Evolutionary conservation across 2,113 vertebrate species (phyloP), one percentile per base, ranked within the genome.

Genomic region (Megalops atlanticus): DNA sequence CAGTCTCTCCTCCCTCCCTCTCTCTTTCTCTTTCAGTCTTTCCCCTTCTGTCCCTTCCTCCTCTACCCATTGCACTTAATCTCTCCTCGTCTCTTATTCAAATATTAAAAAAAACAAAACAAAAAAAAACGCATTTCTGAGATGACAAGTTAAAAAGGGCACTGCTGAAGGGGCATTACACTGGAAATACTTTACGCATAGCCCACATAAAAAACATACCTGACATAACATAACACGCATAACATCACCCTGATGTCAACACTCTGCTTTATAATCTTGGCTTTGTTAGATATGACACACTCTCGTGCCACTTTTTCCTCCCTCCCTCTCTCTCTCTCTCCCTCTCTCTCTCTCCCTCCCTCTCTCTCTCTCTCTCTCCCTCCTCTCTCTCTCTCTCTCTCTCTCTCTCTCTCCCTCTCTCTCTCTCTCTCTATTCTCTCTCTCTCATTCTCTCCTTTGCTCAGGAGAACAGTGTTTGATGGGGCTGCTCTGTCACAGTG

Each of bases 401-500:
- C 24, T 40, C n/a, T n/a, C n/a, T n/a, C n/a, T n/a, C n/a, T n/a
- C n/a, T n/a, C n/a, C n/a, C n/a, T n/a, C n/a, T n/a, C n/a, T n/a
- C n/a, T n/a, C n/a, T n/a, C n/a, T n/a, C n/a, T n/a, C n/a, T n/a
- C n/a, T n/a, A n/a, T n/a, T n/a, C n/a, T n/a, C n/a, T n/a, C n/a
- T n/a, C n/a, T n/a, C n/a, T n/a, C n/a, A n/a, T 15, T 64, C 24
- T 64, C 24, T 78, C 52, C n/a, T 6, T 15, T 21, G 4, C 11
- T 52, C 45, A 47, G n/a, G 40, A 36, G 47, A 40, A 71, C 27
- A 2, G 10, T 33, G 43, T 27, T 70, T 45, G 40, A 35, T n/a
- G 21, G 18, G 85, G 47, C 77, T 86, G 81, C 80, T 74, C 80
- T 87, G 85, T 87, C 86, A 79, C 81, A 83, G 87, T 92, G 88